Evolutionary conservation across 2,113 vertebrate species (phyloP), one percentile per base, ranked within the genome.

Genomic region (Hippocampus barbouri): DNA sequence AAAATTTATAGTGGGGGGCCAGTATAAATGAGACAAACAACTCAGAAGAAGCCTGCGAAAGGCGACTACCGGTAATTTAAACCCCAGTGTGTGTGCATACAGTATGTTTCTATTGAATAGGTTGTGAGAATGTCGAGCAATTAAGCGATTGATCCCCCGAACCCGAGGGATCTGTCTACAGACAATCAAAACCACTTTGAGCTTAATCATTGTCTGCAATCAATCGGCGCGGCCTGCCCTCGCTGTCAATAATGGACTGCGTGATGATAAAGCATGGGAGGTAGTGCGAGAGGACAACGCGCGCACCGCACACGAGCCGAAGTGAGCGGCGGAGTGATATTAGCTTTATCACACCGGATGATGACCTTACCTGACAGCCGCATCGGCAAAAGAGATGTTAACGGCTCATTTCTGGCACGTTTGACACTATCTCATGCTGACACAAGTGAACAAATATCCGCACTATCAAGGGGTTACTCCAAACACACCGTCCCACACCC

Each of bases 111-210:
- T 73, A 59, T 71, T 64, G 45, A 40, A 78, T 63, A 49, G 69
- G 67, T 56, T 70, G 65, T 14, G 67, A 77, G 76, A 86, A 79
- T 72, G 79, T 56, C 51, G 11, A 81, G 80, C 79, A 72, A 73
- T 72, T 78, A 71, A 85, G 68, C 20, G 5, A 90, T 88, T 89
- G 86, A 90, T 88, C 80, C 78, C 75, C 80, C 76, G 25, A 83
- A 82, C 83, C 83, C 85, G 30, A 53, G 84, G 83, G 88, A 89
- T 83, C 80, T 79, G 83, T 85, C 77, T 75, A 62, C 72, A 85
- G 73, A 89, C 82, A 82, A 86, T 89, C 85, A 89, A 87, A 89
- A 89, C 83, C 85, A 87, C 87, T 88, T 90, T 89, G 83, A 86
- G 86, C 81, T 82, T 85, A 82, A 89, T 89, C 76, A 86, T 87